Evolutionary conservation across 2,113 vertebrate species (phyloP).

Genomic region (Excalfactoria chinensis): DNA sequence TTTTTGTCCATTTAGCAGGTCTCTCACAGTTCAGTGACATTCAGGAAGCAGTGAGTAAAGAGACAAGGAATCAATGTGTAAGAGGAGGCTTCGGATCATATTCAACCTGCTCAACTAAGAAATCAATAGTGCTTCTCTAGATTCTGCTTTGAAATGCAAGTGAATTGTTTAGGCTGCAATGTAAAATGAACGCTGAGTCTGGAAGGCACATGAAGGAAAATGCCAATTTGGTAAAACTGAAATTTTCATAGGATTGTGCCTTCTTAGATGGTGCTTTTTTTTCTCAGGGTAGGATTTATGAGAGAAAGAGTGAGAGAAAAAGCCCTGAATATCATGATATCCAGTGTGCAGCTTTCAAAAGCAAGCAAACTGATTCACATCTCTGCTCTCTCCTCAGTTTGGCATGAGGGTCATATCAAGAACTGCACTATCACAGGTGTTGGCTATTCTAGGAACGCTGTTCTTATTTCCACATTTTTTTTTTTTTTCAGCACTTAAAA

Average conservation of each 20-base stretch:
- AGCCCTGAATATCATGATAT: neutral
- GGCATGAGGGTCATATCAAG: neutral
- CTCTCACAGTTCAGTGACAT: constrained; percentile 73
- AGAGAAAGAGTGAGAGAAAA: neutral
- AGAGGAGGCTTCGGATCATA: constrained; percentile 62
- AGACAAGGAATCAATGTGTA: constrained; percentile 70
- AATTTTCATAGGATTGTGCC: neutral
- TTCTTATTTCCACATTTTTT: neutral
- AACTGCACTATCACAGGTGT: neutral
- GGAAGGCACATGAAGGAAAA: neutral
- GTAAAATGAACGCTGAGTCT: neutral
- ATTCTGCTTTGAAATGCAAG: constrained; percentile 64
- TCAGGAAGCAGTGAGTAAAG: constrained; percentile 64
- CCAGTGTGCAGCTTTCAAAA: neutral
- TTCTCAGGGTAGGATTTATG: neutral
- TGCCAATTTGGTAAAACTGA: neutral
- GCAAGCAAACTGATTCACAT: neutral
- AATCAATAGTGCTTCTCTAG: constrained; percentile 65
- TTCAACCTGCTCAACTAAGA: constrained; percentile 37
- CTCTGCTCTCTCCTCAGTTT: neutral
- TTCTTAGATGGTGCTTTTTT: neutral
- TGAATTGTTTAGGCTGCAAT: constrained; percentile 48
- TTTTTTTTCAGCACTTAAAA: neutral
- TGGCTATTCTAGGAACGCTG: neutral
- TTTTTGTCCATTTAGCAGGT: constrained; percentile 75